Conservation (phyloP, 2,797 vertebrate genomes). For the Fratercula arctica region DNA sequence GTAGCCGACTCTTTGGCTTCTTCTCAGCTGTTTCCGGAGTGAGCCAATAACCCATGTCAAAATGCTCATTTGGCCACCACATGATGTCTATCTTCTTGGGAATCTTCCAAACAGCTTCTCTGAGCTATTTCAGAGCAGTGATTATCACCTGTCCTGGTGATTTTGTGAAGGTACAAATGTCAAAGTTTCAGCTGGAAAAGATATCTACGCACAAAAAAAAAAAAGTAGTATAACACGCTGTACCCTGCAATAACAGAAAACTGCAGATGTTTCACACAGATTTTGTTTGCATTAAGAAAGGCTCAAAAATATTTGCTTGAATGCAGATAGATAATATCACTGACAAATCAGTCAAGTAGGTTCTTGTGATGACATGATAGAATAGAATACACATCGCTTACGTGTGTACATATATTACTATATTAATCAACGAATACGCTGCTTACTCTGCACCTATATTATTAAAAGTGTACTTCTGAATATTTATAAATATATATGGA, state of each 20-base stretch:
- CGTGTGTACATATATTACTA: background rate
- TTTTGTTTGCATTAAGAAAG: background rate
- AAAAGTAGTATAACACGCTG: background rate
- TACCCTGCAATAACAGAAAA: background rate
- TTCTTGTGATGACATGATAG: background rate
- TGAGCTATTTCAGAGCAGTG: conserved; percentile 21
- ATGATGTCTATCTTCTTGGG: conserved; percentile 43
- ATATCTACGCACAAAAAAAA: background rate
- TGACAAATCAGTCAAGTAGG: background rate
- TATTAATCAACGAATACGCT: background rate
- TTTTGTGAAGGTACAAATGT: background rate
- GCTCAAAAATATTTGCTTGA: background rate
- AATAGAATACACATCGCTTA: background rate
- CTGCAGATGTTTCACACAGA: background rate
- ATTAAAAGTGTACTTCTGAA: background rate
- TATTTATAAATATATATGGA: background rate
- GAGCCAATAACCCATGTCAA: conserved; percentile 34
- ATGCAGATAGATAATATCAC: background rate
- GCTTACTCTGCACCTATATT: background rate
- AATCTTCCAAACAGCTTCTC: conserved; percentile 65
- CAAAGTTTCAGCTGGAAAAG: background rate
- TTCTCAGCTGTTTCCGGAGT: conserved; percentile 32
- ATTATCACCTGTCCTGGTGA: conserved; percentile 47
- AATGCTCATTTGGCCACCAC: conserved; percentile 65
- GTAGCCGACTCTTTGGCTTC: conserved; percentile 30